Conservation (phyloP, 2,113 vertebrate genomes). For the Cebus imitator region DNA sequence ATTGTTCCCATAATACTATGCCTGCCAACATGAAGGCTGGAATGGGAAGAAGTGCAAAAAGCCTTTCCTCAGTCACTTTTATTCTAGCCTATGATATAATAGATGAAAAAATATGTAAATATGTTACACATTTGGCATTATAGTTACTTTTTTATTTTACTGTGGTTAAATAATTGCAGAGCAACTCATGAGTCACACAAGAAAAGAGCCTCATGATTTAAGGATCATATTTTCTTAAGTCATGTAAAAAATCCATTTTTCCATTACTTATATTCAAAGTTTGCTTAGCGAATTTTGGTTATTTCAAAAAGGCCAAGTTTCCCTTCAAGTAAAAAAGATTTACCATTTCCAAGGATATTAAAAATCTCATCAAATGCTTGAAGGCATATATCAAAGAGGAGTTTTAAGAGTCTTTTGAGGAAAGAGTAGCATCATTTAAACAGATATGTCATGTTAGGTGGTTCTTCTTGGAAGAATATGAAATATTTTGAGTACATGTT, state of each 20-base stretch:
- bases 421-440: slow-evolving; percentile 18
- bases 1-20: not conserved
- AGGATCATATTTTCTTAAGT: slow-evolving; percentile 21
- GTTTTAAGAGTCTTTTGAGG: not conserved
- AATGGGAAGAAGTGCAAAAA: not conserved
- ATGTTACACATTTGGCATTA: not conserved
- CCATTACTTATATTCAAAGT: not conserved
- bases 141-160: slow-evolving; percentile 35
- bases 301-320: not conserved
- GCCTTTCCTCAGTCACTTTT: not conserved
- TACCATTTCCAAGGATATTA: not conserved
- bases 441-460: not conserved
- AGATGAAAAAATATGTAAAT: not conserved
- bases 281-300: not conserved
- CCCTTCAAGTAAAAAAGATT: not conserved
- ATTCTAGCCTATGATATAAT: not conserved
- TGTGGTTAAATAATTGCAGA: not conserved
- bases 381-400: not conserved
- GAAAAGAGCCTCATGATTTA: slow-evolving; percentile 15
- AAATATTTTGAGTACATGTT: not conserved
- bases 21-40: not conserved
- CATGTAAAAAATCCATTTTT: not conserved
- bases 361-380: not conserved
- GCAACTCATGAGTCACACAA: slow-evolving; percentile 19
- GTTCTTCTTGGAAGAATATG: not conserved